A percentile compares a stretch with the other conserved stretches of the same genome.
phyloP scores from a whole-genome alignment of 2,888 invertebrate genomes.

The Synergus itoensis region DNA sequence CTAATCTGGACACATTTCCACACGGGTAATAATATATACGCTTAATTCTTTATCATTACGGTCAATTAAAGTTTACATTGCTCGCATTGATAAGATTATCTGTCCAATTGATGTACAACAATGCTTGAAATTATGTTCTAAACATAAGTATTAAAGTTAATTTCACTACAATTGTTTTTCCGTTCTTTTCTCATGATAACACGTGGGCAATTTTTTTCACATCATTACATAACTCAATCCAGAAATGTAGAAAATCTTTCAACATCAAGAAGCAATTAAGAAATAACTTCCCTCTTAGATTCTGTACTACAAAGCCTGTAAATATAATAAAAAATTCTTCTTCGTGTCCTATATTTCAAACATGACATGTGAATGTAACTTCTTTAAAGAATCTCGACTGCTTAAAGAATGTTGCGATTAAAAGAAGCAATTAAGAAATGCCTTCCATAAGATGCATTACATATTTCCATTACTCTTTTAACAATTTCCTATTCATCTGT shows the following conservation, averaged over 20 bases:
- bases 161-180: neutral
- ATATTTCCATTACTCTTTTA: neutral
- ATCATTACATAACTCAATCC: neutral
- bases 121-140: neutral
- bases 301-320: neutral
- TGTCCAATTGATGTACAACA: neutral
- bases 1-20: no score
- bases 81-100: neutral
- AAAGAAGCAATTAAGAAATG: neutral
- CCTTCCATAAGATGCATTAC: neutral
- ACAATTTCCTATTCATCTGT: neutral
- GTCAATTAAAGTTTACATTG: neutral
- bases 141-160: neutral
- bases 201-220: neutral
- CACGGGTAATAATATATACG: neutral
- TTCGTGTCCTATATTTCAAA: neutral
- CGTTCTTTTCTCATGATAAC: neutral
- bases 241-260: neutral
- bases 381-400: neutral
- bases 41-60: neutral
- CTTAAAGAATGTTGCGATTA: neutral
- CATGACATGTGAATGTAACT: neutral
- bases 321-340: neutral
- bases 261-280: neutral
- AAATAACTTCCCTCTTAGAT: neutral